phyloP scores from a whole-genome alignment of 2,113 vertebrate species.

The Myiagra hebetior region DNA sequence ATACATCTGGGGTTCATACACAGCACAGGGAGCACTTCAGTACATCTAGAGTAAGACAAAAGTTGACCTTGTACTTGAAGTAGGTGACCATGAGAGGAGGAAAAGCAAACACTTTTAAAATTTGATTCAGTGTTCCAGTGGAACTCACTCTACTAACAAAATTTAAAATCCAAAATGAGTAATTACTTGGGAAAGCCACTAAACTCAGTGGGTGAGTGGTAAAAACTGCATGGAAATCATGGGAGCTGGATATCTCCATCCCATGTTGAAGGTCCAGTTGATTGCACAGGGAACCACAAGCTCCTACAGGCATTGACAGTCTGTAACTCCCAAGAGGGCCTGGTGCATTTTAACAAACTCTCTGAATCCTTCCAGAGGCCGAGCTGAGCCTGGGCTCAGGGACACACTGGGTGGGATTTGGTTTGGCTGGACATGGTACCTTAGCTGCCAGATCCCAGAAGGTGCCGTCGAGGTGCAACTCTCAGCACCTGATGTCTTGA shows the following conservation, averaged over 20 bases:
- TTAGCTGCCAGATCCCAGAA: neutral
- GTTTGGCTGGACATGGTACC: neutral
- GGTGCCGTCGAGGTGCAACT: fast-evolving
- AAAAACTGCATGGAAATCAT: neutral
- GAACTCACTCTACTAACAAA: neutral
- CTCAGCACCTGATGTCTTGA: neutral
- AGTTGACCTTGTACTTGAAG: constrained; percentile 14
- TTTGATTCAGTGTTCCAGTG: neutral
- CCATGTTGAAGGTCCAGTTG: neutral
- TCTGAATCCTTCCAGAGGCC: neutral
- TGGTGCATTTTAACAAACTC: neutral
- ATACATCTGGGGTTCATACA: constrained; percentile 41
- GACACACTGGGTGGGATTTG: neutral
- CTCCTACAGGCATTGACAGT: neutral
- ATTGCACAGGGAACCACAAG: neutral
- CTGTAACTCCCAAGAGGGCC: neutral
- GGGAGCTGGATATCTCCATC: neutral
- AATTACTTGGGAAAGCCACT: neutral
- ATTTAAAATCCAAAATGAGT: neutral
- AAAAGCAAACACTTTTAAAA: neutral
- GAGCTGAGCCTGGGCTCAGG: neutral
- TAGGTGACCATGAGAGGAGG: neutral
- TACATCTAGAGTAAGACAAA: constrained; percentile 10
- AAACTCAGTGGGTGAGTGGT: neutral
- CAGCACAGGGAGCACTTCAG: constrained; percentile 53